Base-by-base conservation (phyloP, 2,797 vertebrate species). In the Sebastiscus tertius region DNA sequence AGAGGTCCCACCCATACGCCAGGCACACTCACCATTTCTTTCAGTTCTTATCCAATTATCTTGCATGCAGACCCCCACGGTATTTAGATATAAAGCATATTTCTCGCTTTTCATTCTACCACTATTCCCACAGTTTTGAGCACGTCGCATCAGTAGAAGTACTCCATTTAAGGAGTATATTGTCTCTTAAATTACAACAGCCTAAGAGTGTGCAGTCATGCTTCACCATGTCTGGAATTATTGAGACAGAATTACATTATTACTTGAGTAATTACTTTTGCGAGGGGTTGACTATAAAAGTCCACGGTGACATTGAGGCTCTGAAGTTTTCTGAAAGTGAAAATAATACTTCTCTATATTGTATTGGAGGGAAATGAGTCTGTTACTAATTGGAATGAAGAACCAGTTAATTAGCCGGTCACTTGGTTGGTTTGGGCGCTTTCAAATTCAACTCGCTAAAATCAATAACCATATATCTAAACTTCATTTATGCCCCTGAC, bases 181-280 rank as follows among this genome's bases (percentile, higher is more conserved):
- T 82, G 77, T 82, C 67, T 64, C 59, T 76, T 83, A 77, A 84
- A 82, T 90, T 84, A 74, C 68, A 72, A 20, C n/a, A 81, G 68
- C 69, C 55, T 56, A 49, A 63, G 69, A 77, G 71, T 85, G 74
- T 78, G 71, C 81, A 82, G 75, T 79, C 81, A 75, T 80, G 85
- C 83, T 75, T 88, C 64, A 78, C 39, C 7, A 56, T 82, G 68
- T 83, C 74, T 79, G 59, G 49, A 89, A 84, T 85, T 81, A 85
- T 82, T 85, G 77, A 79, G 78, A 87, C 72, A 66, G 86, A 91
- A 85, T 85, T 75, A 24, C 88, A 89, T 89, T 79, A 88, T 81
- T 81, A 67, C 77, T 80, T 75, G 61, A 83, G 79, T 89, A 88
- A 91, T 89, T 84, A 87, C 75, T 87, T 87, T 88, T 72, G 60